These are phyloP conservation scores for Anoplophora glabripennis DNA, from an alignment of 1,140 invertebrate species.

Conservation along the genomic window DNA sequence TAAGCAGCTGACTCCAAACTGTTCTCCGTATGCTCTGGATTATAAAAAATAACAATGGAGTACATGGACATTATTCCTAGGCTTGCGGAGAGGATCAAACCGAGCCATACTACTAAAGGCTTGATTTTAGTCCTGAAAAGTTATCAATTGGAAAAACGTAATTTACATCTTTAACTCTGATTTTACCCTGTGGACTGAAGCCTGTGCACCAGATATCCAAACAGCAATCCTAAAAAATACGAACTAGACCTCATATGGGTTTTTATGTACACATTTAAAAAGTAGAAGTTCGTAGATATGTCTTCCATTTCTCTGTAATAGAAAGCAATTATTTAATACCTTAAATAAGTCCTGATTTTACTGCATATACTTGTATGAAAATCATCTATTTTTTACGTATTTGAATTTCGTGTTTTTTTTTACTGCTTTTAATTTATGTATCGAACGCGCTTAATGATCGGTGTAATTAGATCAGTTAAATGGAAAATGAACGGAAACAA, in stretches of 20 bases:
- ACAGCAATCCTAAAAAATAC: constrained; percentile 63
- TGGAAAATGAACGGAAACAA: constrained; percentile 1
- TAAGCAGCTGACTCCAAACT: constrained; percentile 62
- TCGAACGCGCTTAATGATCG: constrained; percentile 4
- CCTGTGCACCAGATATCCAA: constrained; percentile 61
- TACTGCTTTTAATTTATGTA: constrained; percentile 13
- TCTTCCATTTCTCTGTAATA: constrained; percentile 62
- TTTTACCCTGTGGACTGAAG: constrained; percentile 57
- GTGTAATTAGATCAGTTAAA: background rate
- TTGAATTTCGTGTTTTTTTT: no score
- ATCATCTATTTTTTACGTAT: no score
- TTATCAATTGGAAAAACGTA: background rate
- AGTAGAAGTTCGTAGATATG: constrained; percentile 60
- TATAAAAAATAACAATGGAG: constrained; percentile 61
- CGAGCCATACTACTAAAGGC: constrained; percentile 51
- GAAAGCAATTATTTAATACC: constrained; percentile 16
- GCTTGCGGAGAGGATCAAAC: constrained; percentile 57
- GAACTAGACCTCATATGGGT: constrained; percentile 68
- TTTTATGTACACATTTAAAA: constrained; percentile 63
- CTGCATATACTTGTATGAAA: no score
- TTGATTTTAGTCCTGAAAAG: constrained; percentile 53
- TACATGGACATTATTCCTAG: constrained; percentile 58
- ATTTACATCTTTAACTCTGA: background rate
- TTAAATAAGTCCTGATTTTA: no score
- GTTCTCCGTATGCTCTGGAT: constrained; percentile 56